These are phyloP conservation scores for Ramphastos sulfuratus DNA, from an alignment of 2,113 vertebrate genomes.

Conservation along the genomic window DNA sequence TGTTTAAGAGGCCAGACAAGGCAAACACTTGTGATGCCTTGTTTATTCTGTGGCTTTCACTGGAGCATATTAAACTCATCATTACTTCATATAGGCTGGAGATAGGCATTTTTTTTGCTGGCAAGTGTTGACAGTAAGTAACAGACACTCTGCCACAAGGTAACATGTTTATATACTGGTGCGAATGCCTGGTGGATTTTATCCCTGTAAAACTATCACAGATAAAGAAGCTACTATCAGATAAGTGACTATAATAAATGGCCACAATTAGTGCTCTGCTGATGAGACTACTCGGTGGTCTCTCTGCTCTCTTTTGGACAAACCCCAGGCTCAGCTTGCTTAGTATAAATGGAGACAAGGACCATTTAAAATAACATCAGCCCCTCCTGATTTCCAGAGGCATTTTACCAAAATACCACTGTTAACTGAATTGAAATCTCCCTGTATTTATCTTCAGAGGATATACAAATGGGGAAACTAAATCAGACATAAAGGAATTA, in stretches of 20 bases:
- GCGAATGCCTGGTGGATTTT: conserved; percentile 80
- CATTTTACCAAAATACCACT: background rate
- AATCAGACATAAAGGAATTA: background rate
- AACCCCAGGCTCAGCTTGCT: conserved; percentile 72
- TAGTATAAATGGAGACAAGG: conserved; percentile 38
- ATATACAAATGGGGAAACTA: background rate
- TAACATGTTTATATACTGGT: conserved; percentile 79
- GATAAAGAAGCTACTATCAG: conserved; percentile 88
- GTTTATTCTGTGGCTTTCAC: conserved; percentile 89
- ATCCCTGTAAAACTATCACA: conserved; percentile 82
- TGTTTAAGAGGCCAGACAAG: conserved; percentile 91
- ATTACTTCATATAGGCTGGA: conserved; percentile 80
- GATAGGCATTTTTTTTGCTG: conserved; percentile 67
- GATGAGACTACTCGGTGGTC: conserved; percentile 87
- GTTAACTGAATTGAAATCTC: conserved; percentile 13
- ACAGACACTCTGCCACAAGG: conserved; percentile 78
- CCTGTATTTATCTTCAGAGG: conserved; percentile 13
- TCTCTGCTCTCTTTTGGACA: conserved; percentile 68
- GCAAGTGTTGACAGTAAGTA: conserved; percentile 86
- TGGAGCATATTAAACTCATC: conserved; percentile 85
- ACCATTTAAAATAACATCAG: conserved; percentile 53
- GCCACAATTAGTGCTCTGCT: conserved; percentile 79
- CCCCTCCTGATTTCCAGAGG: conserved; percentile 5
- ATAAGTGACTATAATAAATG: conserved; percentile 90
- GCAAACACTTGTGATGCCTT: conserved; percentile 85